Evolutionary conservation across 2,797 vertebrate genomes (phyloP).

Genomic region (Bufotes viridis): DNA sequence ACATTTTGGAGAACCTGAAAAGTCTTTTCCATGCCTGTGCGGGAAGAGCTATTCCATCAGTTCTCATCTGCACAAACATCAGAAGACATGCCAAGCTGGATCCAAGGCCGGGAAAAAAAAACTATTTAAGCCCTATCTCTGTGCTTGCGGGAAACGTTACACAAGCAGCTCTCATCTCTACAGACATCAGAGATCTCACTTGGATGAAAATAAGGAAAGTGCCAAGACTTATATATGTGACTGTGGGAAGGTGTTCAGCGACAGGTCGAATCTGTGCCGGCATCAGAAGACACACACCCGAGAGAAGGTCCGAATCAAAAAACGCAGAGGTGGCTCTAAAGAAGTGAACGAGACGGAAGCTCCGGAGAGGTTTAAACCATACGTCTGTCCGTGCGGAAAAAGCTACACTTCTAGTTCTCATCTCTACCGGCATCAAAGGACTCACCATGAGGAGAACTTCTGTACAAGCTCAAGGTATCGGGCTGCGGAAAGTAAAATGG

Average conservation of each 20-base stretch:
- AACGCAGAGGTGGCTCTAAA: neutral
- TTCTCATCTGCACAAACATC: neutral
- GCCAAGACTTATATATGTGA: neutral
- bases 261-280: neutral
- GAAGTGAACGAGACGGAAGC: neutral
- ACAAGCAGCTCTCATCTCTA: slow-evolving; percentile 3
- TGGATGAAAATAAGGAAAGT: neutral
- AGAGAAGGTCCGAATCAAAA: too few species aligned
- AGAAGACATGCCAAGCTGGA: neutral
- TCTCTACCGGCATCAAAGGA: slow-evolving; percentile 7
- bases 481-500: too few species aligned
- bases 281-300: slow-evolving; percentile 12
- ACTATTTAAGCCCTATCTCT: neutral
- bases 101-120: neutral
- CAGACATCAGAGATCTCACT: neutral
- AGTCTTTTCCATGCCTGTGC: neutral
- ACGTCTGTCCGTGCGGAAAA: neutral
- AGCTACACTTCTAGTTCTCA: slow-evolving; percentile 23
- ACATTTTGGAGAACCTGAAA: neutral
- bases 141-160: slow-evolving; percentile 17
- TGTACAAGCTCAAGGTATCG: neutral
- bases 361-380: neutral
- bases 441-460: neutral
- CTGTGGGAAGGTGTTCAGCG: slow-evolving; percentile 1
- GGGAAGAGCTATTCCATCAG: neutral